Percentiles rank a stretch among this genome's conserved stretches.
Evolutionary conservation across 2,113 vertebrate genomes (phyloP).

Genomic region (Antechinus stuartii): DNA sequence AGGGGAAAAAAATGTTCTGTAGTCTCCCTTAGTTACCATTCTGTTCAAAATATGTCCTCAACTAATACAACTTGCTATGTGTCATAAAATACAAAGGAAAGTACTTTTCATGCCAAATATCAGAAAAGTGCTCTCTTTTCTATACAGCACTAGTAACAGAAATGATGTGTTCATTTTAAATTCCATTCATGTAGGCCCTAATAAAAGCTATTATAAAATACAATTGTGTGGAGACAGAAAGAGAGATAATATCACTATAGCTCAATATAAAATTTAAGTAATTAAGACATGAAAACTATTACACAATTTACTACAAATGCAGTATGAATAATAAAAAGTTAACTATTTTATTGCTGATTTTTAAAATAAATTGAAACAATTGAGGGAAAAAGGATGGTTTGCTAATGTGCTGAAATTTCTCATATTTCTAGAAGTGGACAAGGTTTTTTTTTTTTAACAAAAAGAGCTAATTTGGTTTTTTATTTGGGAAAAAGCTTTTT

Average conservation of each 20-base stretch:
- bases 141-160: slow-evolving; percentile 80
- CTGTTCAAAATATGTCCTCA: slow-evolving; percentile 80
- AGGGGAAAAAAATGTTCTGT: slow-evolving; percentile 42
- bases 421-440: slow-evolving; percentile 13
- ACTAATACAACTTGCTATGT: slow-evolving; percentile 81
- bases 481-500: not conserved
- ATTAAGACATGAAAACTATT: slow-evolving; percentile 92
- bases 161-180: slow-evolving; percentile 87
- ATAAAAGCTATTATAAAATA: slow-evolving; percentile 91
- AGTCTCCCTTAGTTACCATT: slow-evolving; percentile 75
- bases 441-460: not conserved
- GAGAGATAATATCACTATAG: slow-evolving; percentile 90
- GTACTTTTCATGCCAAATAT: slow-evolving; percentile 84
- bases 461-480: slow-evolving; percentile 41
- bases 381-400: slow-evolving; percentile 17
- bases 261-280: slow-evolving; percentile 92
- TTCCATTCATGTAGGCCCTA: slow-evolving; percentile 89
- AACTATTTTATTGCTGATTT: slow-evolving; percentile 74
- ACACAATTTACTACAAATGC: slow-evolving; percentile 88
- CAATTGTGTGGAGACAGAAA: slow-evolving; percentile 90
- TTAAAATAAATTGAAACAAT: fast-evolving
- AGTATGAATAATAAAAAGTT: slow-evolving; percentile 86
- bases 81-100: slow-evolving; percentile 86
- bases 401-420: not conserved
- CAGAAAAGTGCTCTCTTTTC: slow-evolving; percentile 81